Evolutionary conservation across 2,888 invertebrate genomes (phyloP), one percentile per base, ranked within the genome.

Genomic region (Dasysyrphus albostriatus): DNA sequence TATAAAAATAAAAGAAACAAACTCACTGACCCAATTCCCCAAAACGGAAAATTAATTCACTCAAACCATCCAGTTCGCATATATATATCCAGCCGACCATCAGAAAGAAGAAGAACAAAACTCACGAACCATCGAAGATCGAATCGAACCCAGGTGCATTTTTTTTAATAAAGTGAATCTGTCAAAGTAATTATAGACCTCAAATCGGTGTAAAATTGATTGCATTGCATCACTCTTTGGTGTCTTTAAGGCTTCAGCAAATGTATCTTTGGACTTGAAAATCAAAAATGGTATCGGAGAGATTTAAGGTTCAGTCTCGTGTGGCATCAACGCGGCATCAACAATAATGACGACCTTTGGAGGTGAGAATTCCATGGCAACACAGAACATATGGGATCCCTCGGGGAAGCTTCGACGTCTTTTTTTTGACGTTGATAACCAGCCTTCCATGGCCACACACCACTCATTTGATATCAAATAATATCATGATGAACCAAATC

Each of bases 21-120:
- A 49, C 72, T 61, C 37, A 77, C 73, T 85, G 85, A 85, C 85
- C 85, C 63, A 82, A 78, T 85, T 85, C 85, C 82, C 85, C 58
- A 85, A 85, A 85, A 85, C 69, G 85, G 85, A 85, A 78, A 85
- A 85, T 85, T 77, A 82, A 85, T 85, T 85, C 85, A 82, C 37
- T 74, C 63, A 47, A 77, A 77, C 69, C 85, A 82, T 82, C 70
- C 78, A 67, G 34, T 34, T 9, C n/a, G 14, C 34, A 56, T 7
- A n/a, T n/a, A n/a, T n/a, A n/a, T n/a, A 7, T 70, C 47, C 63
- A 65, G 37, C 79, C 42, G 76, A 7, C 65, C 70, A 24, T 24
- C 24, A 74, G 34, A 32, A 5, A 12, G 16, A 24, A 19, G 14
- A 39, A 61, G 1, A 42, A 65, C 19, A 42, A 12, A 12, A 42